Percentiles rank a stretch among this genome's conserved stretches.
These are phyloP conservation scores for Phoxinus dragarum DNA, from an alignment of 2,797 vertebrate genomes.

Conservation along the genomic window DNA sequence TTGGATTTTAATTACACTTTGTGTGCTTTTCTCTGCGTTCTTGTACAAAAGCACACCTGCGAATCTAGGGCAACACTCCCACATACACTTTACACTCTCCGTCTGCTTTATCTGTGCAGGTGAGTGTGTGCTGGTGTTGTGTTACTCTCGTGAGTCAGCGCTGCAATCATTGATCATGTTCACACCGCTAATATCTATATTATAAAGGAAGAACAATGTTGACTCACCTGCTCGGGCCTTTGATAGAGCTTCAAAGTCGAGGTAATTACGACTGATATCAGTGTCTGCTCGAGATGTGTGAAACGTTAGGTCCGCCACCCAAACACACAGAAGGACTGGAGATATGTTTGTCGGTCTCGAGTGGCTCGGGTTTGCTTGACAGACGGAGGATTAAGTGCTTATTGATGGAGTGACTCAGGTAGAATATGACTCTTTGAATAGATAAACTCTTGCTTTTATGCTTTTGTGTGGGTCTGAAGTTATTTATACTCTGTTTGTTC, in stretches of 20 bases:
- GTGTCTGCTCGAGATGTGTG: constrained; percentile 32
- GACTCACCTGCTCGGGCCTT: constrained; percentile 44
- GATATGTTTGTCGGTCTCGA: constrained; percentile 28
- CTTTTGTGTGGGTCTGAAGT: background rate
- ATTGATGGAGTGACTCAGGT: constrained; percentile 27
- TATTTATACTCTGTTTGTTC: background rate
- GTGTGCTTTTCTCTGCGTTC: constrained; percentile 41
- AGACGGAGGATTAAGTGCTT: constrained; percentile 11
- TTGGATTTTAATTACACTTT: constrained; percentile 53
- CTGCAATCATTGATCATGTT: constrained; percentile 50
- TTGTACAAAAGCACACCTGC: constrained; percentile 58
- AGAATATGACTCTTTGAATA: constrained; percentile 17
- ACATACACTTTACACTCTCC: constrained; percentile 42
- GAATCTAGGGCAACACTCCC: constrained; percentile 59
- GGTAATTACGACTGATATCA: constrained; percentile 41
- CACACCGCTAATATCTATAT: constrained; percentile 21
- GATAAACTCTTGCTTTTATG: constrained; percentile 20
- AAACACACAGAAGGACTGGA: constrained; percentile 12
- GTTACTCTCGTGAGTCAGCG: constrained; percentile 44
- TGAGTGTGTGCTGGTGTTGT: constrained; percentile 46
- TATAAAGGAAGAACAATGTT: constrained; percentile 46
- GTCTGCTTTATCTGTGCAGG: constrained; percentile 46
- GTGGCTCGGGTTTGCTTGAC: constrained; percentile 12
- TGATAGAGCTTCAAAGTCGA: constrained; percentile 43
- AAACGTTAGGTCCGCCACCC: constrained; percentile 26